phyloP scores from a whole-genome alignment of 2,888 invertebrate species.

The Mechanitis mazaeus region DNA sequence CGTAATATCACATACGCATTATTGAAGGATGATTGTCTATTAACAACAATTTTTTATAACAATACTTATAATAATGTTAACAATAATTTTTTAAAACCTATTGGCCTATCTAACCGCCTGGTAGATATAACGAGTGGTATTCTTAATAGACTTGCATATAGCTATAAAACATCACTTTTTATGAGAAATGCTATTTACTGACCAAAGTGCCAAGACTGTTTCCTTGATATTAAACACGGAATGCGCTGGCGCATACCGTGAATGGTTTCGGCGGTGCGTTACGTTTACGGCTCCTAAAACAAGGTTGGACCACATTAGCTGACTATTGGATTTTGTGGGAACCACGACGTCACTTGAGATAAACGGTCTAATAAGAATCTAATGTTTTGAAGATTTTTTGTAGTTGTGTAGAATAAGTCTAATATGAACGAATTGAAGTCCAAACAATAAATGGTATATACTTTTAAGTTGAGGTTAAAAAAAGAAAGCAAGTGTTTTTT shows the following conservation, averaged over 20 bases:
- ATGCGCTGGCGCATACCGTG: constrained; percentile 17
- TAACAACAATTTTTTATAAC: too few species aligned
- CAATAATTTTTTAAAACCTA: too few species aligned
- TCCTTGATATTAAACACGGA: constrained; percentile 10
- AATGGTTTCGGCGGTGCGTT: constrained; percentile 9
- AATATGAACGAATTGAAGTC: not conserved
- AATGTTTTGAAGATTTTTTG: not conserved
- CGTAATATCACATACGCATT: too few species aligned
- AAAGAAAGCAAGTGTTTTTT: not conserved
- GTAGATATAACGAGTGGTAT: too few species aligned
- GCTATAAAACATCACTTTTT: not conserved
- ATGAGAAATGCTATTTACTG: not conserved
- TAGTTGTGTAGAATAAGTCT: not conserved
- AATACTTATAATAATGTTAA: too few species aligned
- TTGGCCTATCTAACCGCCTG: too few species aligned
- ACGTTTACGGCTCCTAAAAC: constrained; percentile 8
- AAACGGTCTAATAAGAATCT: constrained; percentile 15
- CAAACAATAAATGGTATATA: too few species aligned
- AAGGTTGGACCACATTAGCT: constrained; percentile 18
- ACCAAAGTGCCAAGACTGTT: not conserved
- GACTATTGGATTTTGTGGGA: constrained; percentile 19
- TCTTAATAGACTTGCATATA: too few species aligned
- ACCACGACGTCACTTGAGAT: constrained; percentile 24
- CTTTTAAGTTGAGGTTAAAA: not conserved
- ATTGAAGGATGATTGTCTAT: too few species aligned